Base-by-base conservation (phyloP, 2,888 invertebrate species). In the Phyllotreta cruciferae region DNA sequence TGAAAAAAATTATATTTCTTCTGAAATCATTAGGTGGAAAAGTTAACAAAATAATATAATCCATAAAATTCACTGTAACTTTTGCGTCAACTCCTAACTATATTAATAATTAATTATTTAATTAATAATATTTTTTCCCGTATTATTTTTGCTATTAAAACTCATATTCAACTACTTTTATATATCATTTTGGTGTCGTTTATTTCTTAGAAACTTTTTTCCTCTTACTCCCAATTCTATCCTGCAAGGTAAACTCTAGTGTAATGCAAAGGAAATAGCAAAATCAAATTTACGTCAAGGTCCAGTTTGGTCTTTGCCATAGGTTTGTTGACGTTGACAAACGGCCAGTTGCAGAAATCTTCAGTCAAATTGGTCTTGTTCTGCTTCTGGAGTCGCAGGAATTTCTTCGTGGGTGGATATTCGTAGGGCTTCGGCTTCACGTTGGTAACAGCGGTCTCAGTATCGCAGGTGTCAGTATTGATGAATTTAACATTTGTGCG, bases 341-440 rank as follows among this genome's bases (percentile, higher is more conserved):
- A 66, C n/a, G 73, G 72, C 54, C 74, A 75, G 56, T 77, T 73
- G 66, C 79, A 80, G 57, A 78, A 77, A 35, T 71, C 71, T 47
- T 73, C 70, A 6, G 68, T 68, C 1, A 50, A 35, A 45, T 71
- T 60, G 3, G 69, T 64, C 34, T 75, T 68, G 42, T 75, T 74
- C 41, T 68, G 68, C 49, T 70, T 69, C 6, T 61, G 67, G 13
- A 63, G 64, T 60, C 64, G 60, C 47, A 66, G 62, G 38, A 72
- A 67, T 35, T 72, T 73, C 54, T 73, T 74, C 0, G 73, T 69
- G 56, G 71, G 71, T 0, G 74, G 74, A 38, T 52, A 52, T 8
- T 11, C 37, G 13, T 52, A 52, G 4, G 6, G n/a, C 41, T 8
- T 39, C n/a, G 36, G 35, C 39, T 47, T 37, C 24, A 24, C 24